Conservation (phyloP, 2,888 invertebrate genomes). For the Octodonta nipae region DNA sequence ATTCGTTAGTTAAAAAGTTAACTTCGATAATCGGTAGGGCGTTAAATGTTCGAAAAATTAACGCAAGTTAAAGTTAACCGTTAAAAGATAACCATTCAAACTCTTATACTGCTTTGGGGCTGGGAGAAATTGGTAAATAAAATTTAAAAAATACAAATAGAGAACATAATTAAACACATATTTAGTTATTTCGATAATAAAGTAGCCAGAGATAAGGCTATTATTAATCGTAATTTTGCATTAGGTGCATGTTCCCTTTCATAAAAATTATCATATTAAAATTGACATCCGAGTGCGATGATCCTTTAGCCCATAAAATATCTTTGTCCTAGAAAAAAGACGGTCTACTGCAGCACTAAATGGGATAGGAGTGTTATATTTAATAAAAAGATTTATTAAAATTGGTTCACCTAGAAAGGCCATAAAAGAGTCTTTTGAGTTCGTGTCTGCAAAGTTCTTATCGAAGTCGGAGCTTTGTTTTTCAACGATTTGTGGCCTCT, state of each 20-base stretch:
- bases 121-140: constrained; percentile 7
- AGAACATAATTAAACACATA: constrained; percentile 1
- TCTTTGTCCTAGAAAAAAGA: constrained; percentile 3
- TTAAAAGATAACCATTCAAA: background rate
- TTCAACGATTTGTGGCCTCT: constrained; percentile 1
- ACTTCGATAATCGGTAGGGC: background rate
- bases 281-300: constrained; percentile 1
- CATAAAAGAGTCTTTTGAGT: constrained; percentile 1
- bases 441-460: constrained; percentile 1
- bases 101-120: constrained; percentile 13
- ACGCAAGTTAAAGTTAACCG: no score
- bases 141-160: background rate
- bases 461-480: background rate
- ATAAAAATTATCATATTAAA: constrained; percentile 3
- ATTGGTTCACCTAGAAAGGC: constrained; percentile 2
- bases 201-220: constrained; percentile 1
- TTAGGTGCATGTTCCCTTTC: constrained; percentile 2
- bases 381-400: background rate
- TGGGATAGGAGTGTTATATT: constrained; percentile 2
- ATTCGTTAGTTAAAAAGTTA: no score
- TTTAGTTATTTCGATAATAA: constrained; percentile 3
- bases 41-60: background rate
- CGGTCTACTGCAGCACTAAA: constrained; percentile 2
- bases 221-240: background rate
- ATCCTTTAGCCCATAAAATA: constrained; percentile 3